Percentiles rank a stretch among this genome's conserved stretches.
Evolutionary conservation across 2,797 vertebrate species (phyloP).

Genomic region (Chloroceryle amazona): DNA sequence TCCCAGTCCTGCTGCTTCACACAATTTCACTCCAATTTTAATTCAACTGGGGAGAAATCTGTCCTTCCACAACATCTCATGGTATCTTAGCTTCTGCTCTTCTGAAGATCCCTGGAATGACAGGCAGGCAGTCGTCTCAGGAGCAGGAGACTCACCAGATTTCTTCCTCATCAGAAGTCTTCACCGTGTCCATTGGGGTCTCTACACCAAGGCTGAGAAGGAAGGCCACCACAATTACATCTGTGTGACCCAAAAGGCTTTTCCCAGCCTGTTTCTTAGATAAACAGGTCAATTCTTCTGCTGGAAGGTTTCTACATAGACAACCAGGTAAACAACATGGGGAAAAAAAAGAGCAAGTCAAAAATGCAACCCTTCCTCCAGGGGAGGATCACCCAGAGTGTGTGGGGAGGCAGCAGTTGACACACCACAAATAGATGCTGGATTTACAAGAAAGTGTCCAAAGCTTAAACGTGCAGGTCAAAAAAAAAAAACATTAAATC

Average conservation of each 20-base stretch:
- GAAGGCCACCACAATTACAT: not conserved
- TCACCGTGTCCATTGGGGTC: fast-evolving
- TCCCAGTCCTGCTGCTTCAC: not conserved
- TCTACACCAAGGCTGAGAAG: not conserved
- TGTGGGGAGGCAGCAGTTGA: not conserved
- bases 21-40: not conserved
- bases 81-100: not conserved
- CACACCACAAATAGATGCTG: not conserved
- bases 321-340: not conserved
- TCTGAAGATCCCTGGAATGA: not conserved
- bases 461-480: not conserved
- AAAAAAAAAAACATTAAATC: too few relatives aligned
- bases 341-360: not conserved
- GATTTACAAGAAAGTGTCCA: not conserved
- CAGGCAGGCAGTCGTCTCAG: not conserved
- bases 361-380: not conserved
- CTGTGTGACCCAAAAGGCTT: not conserved
- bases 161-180: not conserved
- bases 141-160: not conserved
- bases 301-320: not conserved
- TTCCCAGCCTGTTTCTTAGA: not conserved
- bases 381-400: not conserved
- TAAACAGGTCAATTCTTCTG: not conserved
- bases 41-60: not conserved
- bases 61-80: not conserved